phyloP scores from a whole-genome alignment of 1,140 invertebrate genomes.

The Drosophila suzukii region DNA sequence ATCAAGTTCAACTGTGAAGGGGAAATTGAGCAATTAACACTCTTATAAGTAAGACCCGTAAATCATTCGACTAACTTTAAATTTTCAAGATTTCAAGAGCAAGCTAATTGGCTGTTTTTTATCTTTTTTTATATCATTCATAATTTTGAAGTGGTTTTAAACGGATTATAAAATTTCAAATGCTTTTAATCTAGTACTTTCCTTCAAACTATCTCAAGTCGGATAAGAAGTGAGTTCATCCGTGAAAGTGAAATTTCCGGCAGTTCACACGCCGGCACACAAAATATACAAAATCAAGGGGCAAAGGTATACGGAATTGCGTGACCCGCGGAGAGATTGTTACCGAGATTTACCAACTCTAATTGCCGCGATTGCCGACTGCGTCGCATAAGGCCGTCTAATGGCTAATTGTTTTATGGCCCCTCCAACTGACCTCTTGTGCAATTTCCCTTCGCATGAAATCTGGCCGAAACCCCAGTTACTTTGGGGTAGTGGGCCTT shows the following conservation, averaged over 20 bases:
- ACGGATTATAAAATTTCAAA: too few species aligned
- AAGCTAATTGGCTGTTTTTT: background rate
- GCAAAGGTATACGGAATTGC: conserved; percentile 11
- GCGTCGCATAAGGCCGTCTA: conserved; percentile 60
- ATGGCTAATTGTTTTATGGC: conserved; percentile 63
- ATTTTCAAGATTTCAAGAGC: background rate
- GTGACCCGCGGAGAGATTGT: conserved; percentile 63
- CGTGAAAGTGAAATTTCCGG: conserved; percentile 17
- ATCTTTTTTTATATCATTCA: background rate
- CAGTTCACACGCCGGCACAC: conserved; percentile 30
- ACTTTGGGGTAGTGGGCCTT: background rate
- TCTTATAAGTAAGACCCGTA: conserved; percentile 2
- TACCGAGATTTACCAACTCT: conserved; percentile 49
- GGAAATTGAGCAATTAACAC: conserved; percentile 8
- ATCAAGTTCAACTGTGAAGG: conserved; percentile 34
- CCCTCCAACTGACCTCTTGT: conserved; percentile 62
- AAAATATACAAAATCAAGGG: conserved; percentile 11
- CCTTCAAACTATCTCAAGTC: background rate
- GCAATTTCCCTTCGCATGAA: conserved; percentile 65
- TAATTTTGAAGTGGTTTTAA: conserved; percentile 1
- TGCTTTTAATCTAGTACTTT: too few species aligned
- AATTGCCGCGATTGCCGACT: conserved; percentile 70
- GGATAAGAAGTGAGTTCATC: background rate
- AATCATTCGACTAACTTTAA: conserved; percentile 3
- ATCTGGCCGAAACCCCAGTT: conserved; percentile 5